phyloP scores from a whole-genome alignment of 2,888 invertebrate species.

The Chironomus tentans region DNA sequence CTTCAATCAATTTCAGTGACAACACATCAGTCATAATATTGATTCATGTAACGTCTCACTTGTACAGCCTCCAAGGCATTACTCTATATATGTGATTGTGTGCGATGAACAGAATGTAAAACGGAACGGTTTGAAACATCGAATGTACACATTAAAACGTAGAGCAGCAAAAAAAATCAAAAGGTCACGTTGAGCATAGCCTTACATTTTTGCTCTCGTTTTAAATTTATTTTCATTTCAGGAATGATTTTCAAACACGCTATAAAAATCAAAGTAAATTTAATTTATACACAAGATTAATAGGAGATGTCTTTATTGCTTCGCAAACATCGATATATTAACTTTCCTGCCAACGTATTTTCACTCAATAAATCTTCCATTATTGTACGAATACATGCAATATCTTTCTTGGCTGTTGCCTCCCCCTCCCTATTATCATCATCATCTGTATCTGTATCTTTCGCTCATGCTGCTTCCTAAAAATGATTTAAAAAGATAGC shows the following conservation, averaged over 20 bases:
- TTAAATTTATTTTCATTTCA: not conserved
- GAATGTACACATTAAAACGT: not conserved
- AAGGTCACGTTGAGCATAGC: not conserved
- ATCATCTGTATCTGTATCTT: no score
- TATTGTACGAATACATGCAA: not conserved
- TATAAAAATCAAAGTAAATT: not conserved
- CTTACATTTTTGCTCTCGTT: no score
- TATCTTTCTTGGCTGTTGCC: not conserved
- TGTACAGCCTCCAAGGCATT: no score
- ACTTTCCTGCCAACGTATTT: not conserved
- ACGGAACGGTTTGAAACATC: no score
- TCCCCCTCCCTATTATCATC: not conserved
- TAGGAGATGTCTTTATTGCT: not conserved
- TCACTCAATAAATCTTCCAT: not conserved
- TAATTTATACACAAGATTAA: not conserved
- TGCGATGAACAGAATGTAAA: no score
- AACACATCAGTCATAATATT: no score
- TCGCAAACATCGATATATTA: not conserved
- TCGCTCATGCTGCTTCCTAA: not conserved
- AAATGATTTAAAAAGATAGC: not conserved
- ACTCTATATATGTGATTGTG: no score
- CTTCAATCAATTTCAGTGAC: no score
- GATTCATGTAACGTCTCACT: no score
- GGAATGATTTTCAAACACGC: not conserved
- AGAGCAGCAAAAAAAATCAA: not conserved